phyloP scores from a whole-genome alignment of 1,140 invertebrate species.

The Mamestra configurata region DNA sequence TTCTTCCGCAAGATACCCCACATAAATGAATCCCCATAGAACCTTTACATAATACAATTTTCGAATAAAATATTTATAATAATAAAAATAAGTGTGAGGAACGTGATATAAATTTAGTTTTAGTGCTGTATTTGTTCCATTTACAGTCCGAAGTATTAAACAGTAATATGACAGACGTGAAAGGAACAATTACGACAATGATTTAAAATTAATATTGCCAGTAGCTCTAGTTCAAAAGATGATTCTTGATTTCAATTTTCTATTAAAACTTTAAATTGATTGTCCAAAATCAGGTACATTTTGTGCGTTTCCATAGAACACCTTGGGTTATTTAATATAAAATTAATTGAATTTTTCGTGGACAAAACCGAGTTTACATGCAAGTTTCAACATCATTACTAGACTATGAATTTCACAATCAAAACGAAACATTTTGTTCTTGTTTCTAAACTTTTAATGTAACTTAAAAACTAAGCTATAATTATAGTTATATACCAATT shows the following conservation, averaged over 20 bases:
- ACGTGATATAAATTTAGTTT: neutral
- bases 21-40: conserved; percentile 16
- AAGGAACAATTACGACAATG: conserved; percentile 9
- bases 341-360: no score
- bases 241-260: neutral
- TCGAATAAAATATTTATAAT: conserved; percentile 10
- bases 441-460: neutral
- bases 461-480: neutral
- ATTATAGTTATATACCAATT: neutral
- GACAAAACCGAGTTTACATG: neutral
- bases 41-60: conserved; percentile 35
- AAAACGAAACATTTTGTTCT: neutral
- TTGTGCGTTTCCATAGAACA: conserved; percentile 9
- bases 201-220: conserved; percentile 1
- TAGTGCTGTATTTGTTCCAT: conserved; percentile 16
- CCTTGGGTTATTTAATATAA: neutral
- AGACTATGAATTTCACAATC: conserved; percentile 7
- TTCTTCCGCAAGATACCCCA: conserved; percentile 3
- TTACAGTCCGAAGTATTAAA: neutral
- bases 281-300: conserved; percentile 15
- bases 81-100: conserved; percentile 2
- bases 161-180: neutral
- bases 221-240: conserved; percentile 22
- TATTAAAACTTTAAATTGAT: neutral
- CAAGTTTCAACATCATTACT: conserved; percentile 19